These are phyloP conservation scores for Hemibagrus guttatus DNA, from an alignment of 2,797 vertebrate genomes.

Conservation along the genomic window DNA sequence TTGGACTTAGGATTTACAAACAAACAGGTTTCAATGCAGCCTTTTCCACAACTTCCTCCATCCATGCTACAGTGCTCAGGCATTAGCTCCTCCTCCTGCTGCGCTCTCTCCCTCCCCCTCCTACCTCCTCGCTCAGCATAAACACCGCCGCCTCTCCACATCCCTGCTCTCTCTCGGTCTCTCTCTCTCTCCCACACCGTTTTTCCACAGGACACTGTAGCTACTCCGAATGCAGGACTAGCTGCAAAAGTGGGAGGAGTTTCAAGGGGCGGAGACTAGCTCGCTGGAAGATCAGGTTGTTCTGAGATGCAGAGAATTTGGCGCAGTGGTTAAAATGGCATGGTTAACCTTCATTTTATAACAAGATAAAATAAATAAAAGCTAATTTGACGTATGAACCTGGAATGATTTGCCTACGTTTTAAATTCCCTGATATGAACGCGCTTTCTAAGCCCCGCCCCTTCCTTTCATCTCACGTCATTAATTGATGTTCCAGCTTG, in stretches of 20 bases:
- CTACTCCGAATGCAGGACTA: neutral
- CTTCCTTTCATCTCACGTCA: neutral
- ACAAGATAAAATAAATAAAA: neutral
- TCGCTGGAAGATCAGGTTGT: neutral
- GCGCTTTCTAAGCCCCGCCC: neutral
- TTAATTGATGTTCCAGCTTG: neutral
- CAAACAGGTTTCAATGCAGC: constrained; percentile 48
- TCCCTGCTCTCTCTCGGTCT: neutral
- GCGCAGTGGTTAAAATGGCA: neutral
- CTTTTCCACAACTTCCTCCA: constrained; percentile 46
- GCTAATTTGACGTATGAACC: neutral
- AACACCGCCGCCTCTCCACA: neutral
- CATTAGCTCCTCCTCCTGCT: constrained; percentile 38
- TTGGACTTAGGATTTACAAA: constrained; percentile 15
- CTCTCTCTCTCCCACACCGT: neutral
- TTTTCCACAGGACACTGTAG: neutral
- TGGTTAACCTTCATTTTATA: neutral
- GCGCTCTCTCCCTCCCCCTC: constrained; percentile 35
- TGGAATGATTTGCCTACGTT: neutral
- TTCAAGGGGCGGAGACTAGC: neutral
- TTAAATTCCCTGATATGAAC: neutral
- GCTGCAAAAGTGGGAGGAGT: neutral
- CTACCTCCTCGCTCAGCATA: constrained; percentile 31
- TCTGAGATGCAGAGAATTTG: neutral
- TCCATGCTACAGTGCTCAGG: constrained; percentile 32